Conservation (phyloP, 2,797 vertebrate species). For the Limnodromus scolopaceus region DNA sequence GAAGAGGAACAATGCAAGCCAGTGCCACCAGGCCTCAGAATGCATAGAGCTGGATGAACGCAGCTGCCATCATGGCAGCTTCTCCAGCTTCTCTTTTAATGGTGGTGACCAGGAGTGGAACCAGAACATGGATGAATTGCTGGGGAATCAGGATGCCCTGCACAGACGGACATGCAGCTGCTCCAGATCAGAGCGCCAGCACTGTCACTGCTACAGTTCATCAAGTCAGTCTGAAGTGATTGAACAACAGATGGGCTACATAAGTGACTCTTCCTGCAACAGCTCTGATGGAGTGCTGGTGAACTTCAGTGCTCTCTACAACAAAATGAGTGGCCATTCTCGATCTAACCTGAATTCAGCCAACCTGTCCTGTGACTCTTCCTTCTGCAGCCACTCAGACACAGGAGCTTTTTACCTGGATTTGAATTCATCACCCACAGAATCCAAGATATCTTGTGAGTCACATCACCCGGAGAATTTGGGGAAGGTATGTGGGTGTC, state of each 20-base stretch:
- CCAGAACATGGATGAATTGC: conserved; percentile 76
- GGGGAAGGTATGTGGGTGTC: conserved; percentile 75
- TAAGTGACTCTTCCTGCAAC: conserved; percentile 93
- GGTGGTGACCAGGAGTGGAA: conserved; percentile 91
- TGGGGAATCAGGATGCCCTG: conserved; percentile 73
- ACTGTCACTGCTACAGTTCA: conserved; percentile 85
- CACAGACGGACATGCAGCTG: conserved; percentile 78
- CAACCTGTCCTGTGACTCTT: conserved; percentile 83
- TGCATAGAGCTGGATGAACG: conserved; percentile 84
- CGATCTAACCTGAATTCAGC: conserved; percentile 82
- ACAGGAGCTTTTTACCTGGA: conserved; percentile 91
- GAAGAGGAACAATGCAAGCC: conserved; percentile 45
- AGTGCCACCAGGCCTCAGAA: conserved; percentile 69
- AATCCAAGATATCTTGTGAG: conserved; percentile 82
- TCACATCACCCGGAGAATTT: conserved; percentile 76
- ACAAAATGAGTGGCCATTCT: conserved; percentile 86
- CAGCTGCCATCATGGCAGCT: conserved; percentile 80
- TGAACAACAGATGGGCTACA: conserved; percentile 84
- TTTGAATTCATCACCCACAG: conserved; percentile 90
- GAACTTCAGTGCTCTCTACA: conserved; percentile 93
- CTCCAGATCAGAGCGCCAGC: conserved; percentile 77
- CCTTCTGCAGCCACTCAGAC: conserved; percentile 82
- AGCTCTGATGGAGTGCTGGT: conserved; percentile 92
- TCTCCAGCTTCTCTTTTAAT: conserved; percentile 82
- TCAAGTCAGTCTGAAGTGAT: conserved; percentile 85